Evolutionary conservation across 2,113 vertebrate species (phyloP).

Genomic region (Sciurus niger): DNA sequence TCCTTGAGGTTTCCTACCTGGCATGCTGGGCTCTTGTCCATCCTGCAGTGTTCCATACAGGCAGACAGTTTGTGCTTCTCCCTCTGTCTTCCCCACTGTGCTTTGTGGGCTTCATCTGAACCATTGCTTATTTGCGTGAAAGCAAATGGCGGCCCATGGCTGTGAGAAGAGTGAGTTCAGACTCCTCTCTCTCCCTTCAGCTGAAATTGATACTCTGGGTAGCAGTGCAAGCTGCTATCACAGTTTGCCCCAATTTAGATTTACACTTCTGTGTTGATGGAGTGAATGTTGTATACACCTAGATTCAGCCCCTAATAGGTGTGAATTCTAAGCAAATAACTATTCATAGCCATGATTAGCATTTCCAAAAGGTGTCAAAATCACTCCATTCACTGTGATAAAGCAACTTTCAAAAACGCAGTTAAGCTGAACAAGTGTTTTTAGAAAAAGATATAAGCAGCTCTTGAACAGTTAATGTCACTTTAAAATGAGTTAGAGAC

Average conservation of each 20-base stretch:
- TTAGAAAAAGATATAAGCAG: conserved; percentile 10
- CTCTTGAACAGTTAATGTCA: background rate
- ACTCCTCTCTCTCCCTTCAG: background rate
- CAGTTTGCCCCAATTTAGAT: conserved; percentile 79
- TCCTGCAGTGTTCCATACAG: background rate
- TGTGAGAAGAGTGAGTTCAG: background rate
- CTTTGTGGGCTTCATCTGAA: background rate
- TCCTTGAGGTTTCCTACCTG: background rate
- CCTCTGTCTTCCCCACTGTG: accelerated
- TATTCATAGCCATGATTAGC: conserved; percentile 64
- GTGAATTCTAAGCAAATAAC: conserved; percentile 68
- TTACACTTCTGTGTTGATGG: conserved; percentile 73
- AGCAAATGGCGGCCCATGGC: background rate
- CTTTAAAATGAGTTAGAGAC: conserved; percentile 56
- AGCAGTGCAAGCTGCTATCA: conserved; percentile 59
- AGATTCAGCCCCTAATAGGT: conserved; percentile 43
- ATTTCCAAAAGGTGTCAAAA: conserved; percentile 63
- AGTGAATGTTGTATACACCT: conserved; percentile 69
- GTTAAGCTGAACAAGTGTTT: conserved; percentile 52
- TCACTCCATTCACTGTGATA: conserved; percentile 50
- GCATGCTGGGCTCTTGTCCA: background rate
- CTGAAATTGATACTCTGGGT: conserved; percentile 6
- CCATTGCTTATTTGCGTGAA: background rate
- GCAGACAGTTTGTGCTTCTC: background rate
- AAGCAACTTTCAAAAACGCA: conserved; percentile 52